Evolutionary conservation across 2,888 invertebrate genomes (phyloP), one percentile per base, ranked within the genome.

Genomic region (Hylaea fasciaria): DNA sequence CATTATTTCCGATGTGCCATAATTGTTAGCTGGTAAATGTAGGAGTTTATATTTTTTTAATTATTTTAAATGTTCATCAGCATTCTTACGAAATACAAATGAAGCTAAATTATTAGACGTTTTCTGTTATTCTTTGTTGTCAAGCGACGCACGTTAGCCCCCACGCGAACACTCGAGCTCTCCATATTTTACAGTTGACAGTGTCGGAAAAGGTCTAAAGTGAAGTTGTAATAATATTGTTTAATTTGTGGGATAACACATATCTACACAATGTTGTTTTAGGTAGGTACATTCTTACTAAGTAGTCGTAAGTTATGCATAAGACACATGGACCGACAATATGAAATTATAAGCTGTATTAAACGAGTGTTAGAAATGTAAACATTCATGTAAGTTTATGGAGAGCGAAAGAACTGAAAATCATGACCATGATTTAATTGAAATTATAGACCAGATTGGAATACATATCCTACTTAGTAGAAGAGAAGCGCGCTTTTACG

Each of bases 281-380:
- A 62, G 56, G 52, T 62, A 60, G 32, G 52, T 52, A 48, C 35
- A 29, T 52, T 52, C 56, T 39, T 46, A 53, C 53, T 63, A 53
- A 43, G 60, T 67, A 67, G 65, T 60, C 40, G 51, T 67, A 64
- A 64, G 64, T 60, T 62, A 60, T 55, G 48, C 46, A 28, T 62
- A 64, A 65, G 57, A 56, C 52, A 52, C 57, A 60, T 55, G 47
- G 43, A 62, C 49, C 60, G 60, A 58, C 58, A 44, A 57, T 51
- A 39, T 59, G 44, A 48, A n/a, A 57, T 59, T 41, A 22, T 66
- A 62, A 62, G 57, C 54, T 64, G 13, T 29, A 60, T 50, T 39
- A 32, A 46, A 40, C 29, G 28, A 45, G 40, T 52, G 35, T 45
- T 49, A 59, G 47, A 11, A 44, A 17, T 37, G 32, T 41, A 17